Base-by-base conservation (phyloP, 92 coral and sea anemone species). In the Ricordea florida region DNA sequence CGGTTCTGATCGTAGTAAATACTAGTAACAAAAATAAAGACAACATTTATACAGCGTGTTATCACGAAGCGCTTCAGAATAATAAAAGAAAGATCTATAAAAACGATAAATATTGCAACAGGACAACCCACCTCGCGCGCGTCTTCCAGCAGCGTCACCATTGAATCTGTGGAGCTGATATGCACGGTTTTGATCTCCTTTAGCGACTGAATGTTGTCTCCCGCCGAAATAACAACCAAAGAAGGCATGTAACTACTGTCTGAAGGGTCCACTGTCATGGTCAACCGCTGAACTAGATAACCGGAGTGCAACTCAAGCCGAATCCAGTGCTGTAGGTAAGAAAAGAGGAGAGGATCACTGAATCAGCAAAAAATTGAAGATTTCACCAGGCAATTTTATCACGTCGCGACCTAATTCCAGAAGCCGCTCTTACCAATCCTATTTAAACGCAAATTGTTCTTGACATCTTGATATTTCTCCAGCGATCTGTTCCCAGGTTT, bases 171-270 rank as follows among this genome's bases (percentile, higher is more conserved):
- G 37, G 94, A 87, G 18, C 83, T 89, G 66, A 94, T 85, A 41
- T 92, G 96, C 23, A 93, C 78, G 4, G 97, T 94, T 81, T 94
- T 92, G 38, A 92, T 81, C 61, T 94, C 98, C 46, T 85, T 87
- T 52, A 94, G 70, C 14, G 84, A 72, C 26, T 90, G 46, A 24
- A 78, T 45, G 26, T 85, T 61, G 48, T 94, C 97, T 14, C 98
- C 98, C 14, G 87, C 93, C 42, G 92, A 88, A 53, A 93, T 63
- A 29, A 92, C 98, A 15, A 94, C 91, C 59, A 92, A 80, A 7
- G 98, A 94, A 22, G 98, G 98, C 92, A 90, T 94, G 86, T 94
- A 94, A 59, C 98, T 94, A 41, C 98, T 94, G 85, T 94, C 98
- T 34, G 98, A 89, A 10, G 98, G 97, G 53, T 94, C 98, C 45